Base-by-base conservation (phyloP, 1,140 invertebrate species). In the Galendromus occidentalis region DNA sequence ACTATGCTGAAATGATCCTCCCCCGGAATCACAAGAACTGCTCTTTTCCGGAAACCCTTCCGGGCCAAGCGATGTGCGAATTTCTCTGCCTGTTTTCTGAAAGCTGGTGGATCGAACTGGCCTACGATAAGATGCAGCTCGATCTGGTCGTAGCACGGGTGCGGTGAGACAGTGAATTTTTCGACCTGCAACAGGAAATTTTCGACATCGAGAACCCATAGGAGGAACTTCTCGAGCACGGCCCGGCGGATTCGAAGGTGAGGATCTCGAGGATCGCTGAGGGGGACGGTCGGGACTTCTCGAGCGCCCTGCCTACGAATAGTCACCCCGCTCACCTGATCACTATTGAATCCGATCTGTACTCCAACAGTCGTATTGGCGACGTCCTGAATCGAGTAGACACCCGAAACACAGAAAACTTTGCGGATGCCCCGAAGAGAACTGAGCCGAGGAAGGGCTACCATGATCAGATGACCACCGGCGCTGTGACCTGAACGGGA, bases 1-100 rank as follows among this genome's bases (percentile, higher is more conserved):
- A 59, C 51, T 14, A 59, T 17, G 51, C 51, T 59, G 33, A 59
- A 59, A 22, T 59, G 51, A 33, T 59, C 51, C 51, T 59, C 51
- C 14, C 33, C 33, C 1, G 51, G 51, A 4, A 59, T 59, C 4
- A 59, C 22, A 4, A 29, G 1, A 25, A 59, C 51, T 25, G 1
- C 14, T 59, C 22, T 59, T 59, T 25, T 17, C 14, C 51, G 51
- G 25, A 59, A 59, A 59, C 51, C 1, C 25, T 59, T 59, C 51
- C 51, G 51, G 17, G 17, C 25, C 51, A 59, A 20, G 14, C 14
- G 22, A 14, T 25, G 25, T 22, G 22, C 51, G 33, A 59, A 59
- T 29, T 9, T 25, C 22, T 59, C 51, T 14, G 51, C 51, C 9
- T 59, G 51, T 22, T 59, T 59, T 17, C 51, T 17, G 2, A 59